Base-by-base conservation (phyloP, 1,140 invertebrate species). In the Vollenhovia emeryi region DNA sequence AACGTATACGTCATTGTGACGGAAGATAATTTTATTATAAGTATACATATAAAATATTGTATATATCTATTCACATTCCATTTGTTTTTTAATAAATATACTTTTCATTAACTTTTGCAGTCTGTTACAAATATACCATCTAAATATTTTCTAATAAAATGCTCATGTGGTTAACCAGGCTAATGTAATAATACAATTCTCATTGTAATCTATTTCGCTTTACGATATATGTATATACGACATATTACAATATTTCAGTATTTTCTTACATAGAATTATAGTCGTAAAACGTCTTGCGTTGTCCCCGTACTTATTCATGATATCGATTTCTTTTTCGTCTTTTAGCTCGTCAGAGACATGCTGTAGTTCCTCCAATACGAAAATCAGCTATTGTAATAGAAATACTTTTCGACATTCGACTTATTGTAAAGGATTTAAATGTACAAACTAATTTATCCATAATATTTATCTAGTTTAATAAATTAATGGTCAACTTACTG, bases 401-500 rank as follows among this genome's bases (percentile, higher is more conserved):
- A 64, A 30, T 57, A 57, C 6, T 27, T 57, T 57, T 57, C 24
- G 11, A 30, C 3, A 57, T 57, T 57, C 24, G 4, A 13, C 11
- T 50, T 9, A 15, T 18, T 48, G 15, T n/a, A 11, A 4, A n/a
- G n/a, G n/a, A 11, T n/a, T n/a, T n/a, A 9, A 7, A 15, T 69
- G 18, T 2, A 2, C 27, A 0, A 45, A 18, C 24, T 48, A 33
- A 33, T 33, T 33, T n/a, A 33, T 33, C 33, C 3, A 33, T 6
- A 33, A 4, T 33, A 33, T 33, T 33, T 33, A 68, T 24, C n/a
- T 40, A 0, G 27, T 45, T 24, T n/a, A 2, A 27, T 9, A 33
- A 3, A 68, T 24, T 8, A n/a, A n/a, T n/a, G n/a, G n/a, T n/a
- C n/a, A 30, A 74, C 55, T 78, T 62, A 78, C 74, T 48, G 1